Evolutionary conservation across 2,113 vertebrate genomes (phyloP).

Genomic region (Stictonetta naevosa): DNA sequence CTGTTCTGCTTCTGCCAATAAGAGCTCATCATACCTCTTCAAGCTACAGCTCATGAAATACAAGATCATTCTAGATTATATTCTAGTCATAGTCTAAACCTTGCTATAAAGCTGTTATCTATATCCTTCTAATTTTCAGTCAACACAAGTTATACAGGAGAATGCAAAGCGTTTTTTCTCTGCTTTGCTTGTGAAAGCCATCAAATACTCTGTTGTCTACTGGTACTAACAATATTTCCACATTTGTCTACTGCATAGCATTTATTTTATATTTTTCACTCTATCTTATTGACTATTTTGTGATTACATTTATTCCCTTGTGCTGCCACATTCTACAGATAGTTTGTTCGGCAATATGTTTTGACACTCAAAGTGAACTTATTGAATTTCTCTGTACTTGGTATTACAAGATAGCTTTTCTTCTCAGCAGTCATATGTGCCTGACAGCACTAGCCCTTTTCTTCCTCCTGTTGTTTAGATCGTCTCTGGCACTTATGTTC

Average conservation of each 20-base stretch:
- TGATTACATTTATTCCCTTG: constrained; percentile 26
- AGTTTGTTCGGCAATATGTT: constrained; percentile 39
- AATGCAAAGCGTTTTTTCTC: not conserved
- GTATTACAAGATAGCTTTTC: constrained; percentile 36
- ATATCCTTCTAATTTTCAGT: not conserved
- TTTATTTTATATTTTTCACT: constrained; percentile 57
- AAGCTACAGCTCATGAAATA: not conserved
- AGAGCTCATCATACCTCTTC: not conserved
- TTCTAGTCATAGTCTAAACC: not conserved
- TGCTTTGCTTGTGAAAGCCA: constrained; percentile 8
- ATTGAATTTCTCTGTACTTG: constrained; percentile 29
- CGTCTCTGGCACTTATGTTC: not conserved
- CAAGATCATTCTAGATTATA: not conserved
- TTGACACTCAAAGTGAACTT: constrained; percentile 50
- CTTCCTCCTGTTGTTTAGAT: constrained; percentile 5
- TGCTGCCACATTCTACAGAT: constrained; percentile 19
- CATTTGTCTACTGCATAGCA: constrained; percentile 12
- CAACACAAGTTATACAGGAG: not conserved
- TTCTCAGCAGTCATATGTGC: not conserved
- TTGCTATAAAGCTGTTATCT: not conserved
- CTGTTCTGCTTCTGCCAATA: not conserved
- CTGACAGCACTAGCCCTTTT: constrained; percentile 15
- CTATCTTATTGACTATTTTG: constrained; percentile 32
- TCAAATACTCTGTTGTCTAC: not conserved
- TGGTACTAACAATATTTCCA: constrained; percentile 8